phyloP scores from a whole-genome alignment of 1,140 invertebrate genomes.

The Lepidurus packardi region DNA sequence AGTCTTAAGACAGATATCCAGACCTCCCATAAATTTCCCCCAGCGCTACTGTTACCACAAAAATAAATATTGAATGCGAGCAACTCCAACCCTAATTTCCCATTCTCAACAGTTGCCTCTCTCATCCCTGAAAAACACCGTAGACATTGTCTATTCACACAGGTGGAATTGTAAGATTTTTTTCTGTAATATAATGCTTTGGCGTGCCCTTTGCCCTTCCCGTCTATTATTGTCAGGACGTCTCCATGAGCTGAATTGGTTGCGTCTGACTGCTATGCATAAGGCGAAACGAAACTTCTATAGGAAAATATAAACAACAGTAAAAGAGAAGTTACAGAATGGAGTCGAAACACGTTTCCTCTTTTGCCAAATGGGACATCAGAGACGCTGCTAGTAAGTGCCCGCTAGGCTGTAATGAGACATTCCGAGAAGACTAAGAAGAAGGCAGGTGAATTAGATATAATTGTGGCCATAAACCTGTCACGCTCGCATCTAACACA shows the following conservation, averaged over 20 bases:
- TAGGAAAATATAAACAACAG: background rate
- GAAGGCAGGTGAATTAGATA: slow-evolving; percentile 9
- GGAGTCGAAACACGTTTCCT: background rate
- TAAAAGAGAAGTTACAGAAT: background rate
- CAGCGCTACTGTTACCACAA: slow-evolving; percentile 9
- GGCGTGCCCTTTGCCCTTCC: no score
- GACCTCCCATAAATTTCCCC: background rate
- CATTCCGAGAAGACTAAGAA: background rate
- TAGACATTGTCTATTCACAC: no score
- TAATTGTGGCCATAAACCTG: slow-evolving; percentile 21
- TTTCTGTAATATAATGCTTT: no score
- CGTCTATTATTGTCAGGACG: no score
- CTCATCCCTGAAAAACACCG: no score
- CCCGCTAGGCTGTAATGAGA: slow-evolving; percentile 13
- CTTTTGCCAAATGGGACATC: background rate
- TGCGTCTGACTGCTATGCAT: no score
- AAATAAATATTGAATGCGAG: slow-evolving; percentile 15
- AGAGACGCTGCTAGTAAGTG: background rate
- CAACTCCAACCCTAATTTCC: background rate
- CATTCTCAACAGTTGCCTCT: background rate
- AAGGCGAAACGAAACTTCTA: no score
- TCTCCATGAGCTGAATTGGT: no score
- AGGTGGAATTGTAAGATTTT: no score
- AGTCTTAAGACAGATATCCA: background rate
- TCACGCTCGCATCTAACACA: slow-evolving; percentile 13